Conservation (phyloP, 2,888 invertebrate species). For the Trichopria drosophilae region DNA sequence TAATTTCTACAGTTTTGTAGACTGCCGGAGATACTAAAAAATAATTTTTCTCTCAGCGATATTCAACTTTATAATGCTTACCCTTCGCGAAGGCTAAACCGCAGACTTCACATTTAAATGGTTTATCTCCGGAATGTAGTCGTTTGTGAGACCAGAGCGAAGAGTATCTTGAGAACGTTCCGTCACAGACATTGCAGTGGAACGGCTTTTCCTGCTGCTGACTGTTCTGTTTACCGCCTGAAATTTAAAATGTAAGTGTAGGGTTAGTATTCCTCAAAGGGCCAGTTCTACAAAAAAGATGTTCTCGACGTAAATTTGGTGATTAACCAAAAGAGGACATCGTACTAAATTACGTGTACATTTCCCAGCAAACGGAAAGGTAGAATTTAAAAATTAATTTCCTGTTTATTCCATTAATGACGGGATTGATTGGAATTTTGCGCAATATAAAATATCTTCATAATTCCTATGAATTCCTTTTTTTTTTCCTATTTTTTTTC, state of each 20-base stretch:
- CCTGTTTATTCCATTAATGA: no score
- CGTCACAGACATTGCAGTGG: conserved; percentile 86
- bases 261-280: conserved; percentile 55
- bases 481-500: no score
- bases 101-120: conserved; percentile 86
- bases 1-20: no score
- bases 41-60: conserved; percentile 9
- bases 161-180: conserved; percentile 78
- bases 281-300: conserved; percentile 55
- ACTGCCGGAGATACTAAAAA: no score
- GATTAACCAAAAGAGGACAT: no score
- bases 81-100: conserved; percentile 85
- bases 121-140: conserved; percentile 80
- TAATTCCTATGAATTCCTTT: no score
- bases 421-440: no score
- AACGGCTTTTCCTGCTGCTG: conserved; percentile 75
- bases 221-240: conserved; percentile 58
- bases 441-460: no score
- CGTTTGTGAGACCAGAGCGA: conserved; percentile 89
- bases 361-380: no score
- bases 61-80: conserved; percentile 44
- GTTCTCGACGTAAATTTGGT: conserved; percentile 40
- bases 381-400: no score
- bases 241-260: conserved; percentile 49
- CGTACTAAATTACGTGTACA: no score